phyloP scores from a whole-genome alignment of 2,888 invertebrate genomes.

The Macaria liturata region DNA sequence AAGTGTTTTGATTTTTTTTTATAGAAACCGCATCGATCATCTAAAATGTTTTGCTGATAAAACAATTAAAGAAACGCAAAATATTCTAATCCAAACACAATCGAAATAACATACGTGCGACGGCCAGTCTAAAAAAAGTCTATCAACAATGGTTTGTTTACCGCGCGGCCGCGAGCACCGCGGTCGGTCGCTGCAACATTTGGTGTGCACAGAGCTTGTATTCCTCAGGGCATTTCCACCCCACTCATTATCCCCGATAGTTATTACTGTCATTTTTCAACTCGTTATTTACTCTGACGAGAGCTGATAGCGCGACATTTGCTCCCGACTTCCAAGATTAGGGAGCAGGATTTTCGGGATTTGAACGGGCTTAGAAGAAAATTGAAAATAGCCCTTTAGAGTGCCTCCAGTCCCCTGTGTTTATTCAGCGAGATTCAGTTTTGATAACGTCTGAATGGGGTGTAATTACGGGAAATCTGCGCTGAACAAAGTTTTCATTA shows the following conservation, averaged over 20 bases:
- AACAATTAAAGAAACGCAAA: no score
- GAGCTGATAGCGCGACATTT: slow-evolving; percentile 80
- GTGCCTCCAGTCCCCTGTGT: slow-evolving; percentile 46
- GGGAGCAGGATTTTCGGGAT: slow-evolving; percentile 70
- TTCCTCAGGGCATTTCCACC: slow-evolving; percentile 78
- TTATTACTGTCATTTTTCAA: slow-evolving; percentile 84
- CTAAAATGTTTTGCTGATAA: no score
- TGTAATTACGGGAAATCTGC: slow-evolving; percentile 32
- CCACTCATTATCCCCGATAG: slow-evolving; percentile 80
- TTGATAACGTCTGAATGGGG: slow-evolving; percentile 41
- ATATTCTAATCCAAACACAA: no score
- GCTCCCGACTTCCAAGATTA: slow-evolving; percentile 73
- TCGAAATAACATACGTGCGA: no score
- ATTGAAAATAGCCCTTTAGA: slow-evolving; percentile 76
- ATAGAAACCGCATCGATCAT: no score
- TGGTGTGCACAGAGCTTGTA: slow-evolving; percentile 67
- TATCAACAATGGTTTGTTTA: slow-evolving; percentile 58
- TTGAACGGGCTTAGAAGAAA: slow-evolving; percentile 65
- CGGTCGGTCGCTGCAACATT: slow-evolving; percentile 64
- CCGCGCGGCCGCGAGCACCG: slow-evolving; percentile 50
- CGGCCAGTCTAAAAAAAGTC: slow-evolving; percentile 31
- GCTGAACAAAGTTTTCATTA: slow-evolving; percentile 27
- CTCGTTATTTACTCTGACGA: slow-evolving; percentile 82
- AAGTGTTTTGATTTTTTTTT: no score
- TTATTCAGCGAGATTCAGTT: slow-evolving; percentile 43